These are phyloP conservation scores for Pygmarrhopalites habei DNA, from an alignment of 1,140 invertebrate species.

Conservation along the genomic window DNA sequence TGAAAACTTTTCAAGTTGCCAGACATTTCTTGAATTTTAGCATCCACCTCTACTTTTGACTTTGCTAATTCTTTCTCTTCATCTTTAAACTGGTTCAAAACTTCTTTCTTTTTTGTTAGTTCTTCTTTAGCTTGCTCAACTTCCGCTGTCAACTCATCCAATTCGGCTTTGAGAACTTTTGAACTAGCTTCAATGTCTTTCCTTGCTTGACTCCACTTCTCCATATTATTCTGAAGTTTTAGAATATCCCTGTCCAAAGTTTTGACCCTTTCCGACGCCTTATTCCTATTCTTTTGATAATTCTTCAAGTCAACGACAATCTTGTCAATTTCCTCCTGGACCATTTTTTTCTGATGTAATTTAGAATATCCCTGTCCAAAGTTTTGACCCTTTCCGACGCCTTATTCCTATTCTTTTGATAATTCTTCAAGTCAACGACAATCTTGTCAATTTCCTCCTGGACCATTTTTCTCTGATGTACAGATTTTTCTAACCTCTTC, in stretches of 20 bases:
- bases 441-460: constrained; percentile 65
- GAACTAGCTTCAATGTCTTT: constrained; percentile 31
- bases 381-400: constrained; percentile 60
- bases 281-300: constrained; percentile 66
- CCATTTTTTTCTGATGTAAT: constrained; percentile 47
- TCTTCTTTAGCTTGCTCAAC: constrained; percentile 52
- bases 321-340: constrained; percentile 64
- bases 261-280: constrained; percentile 60
- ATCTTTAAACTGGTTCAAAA: constrained; percentile 53
- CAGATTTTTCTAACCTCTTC: constrained; percentile 59
- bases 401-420: constrained; percentile 68
- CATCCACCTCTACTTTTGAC: constrained; percentile 34
- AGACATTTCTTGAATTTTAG: constrained; percentile 11
- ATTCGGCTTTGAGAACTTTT: constrained; percentile 22
- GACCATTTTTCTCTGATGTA: constrained; percentile 51
- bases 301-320: constrained; percentile 76
- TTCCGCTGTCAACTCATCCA: constrained; percentile 8
- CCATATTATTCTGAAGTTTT: constrained; percentile 47
- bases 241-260: constrained; percentile 63
- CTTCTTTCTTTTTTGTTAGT: constrained; percentile 54
- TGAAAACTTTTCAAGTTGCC: constrained; percentile 9
- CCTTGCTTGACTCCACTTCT: constrained; percentile 24
- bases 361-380: constrained; percentile 60
- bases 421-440: constrained; percentile 73
- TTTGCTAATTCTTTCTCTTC: constrained; percentile 58